phyloP scores from a whole-genome alignment of 2,888 invertebrate genomes.

The Piscicola geometra region DNA sequence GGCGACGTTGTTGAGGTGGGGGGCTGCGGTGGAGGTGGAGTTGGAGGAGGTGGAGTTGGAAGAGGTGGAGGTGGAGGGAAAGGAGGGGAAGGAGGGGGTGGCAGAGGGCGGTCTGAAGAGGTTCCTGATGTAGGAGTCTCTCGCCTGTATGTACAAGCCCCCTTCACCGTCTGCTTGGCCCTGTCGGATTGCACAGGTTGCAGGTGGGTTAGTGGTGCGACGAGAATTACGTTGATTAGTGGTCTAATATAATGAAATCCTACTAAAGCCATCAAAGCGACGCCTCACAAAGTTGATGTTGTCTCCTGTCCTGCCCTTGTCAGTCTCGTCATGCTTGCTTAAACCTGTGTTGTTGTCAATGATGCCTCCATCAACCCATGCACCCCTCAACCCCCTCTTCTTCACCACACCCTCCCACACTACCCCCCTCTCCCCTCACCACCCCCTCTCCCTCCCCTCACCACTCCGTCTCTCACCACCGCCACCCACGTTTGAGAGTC shows the following conservation, averaged over 20 bases:
- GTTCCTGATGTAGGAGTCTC: conserved; percentile 3
- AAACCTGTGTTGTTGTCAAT: too few species aligned
- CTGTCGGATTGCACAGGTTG: background rate
- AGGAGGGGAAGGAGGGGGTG: background rate
- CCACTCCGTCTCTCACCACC: background rate
- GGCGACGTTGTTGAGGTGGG: background rate
- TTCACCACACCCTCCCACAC: background rate
- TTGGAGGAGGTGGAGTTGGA: background rate
- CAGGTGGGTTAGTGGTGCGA: background rate
- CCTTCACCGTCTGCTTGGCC: background rate
- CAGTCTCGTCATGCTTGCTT: too few species aligned
- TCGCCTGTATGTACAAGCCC: background rate
- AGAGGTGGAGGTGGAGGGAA: background rate
- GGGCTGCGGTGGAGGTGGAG: background rate
- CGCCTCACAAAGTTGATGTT: too few species aligned
- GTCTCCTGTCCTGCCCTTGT: too few species aligned
- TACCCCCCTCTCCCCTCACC: background rate
- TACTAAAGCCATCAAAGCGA: too few species aligned
- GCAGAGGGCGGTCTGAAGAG: background rate
- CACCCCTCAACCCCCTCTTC: background rate
- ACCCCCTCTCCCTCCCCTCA: background rate
- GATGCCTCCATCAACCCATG: too few species aligned
- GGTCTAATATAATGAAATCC: too few species aligned
- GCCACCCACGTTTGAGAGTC: background rate
- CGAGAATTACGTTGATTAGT: too few species aligned